Base-by-base conservation (phyloP, 2,113 vertebrate species). In the Panthera uncia region DNA sequence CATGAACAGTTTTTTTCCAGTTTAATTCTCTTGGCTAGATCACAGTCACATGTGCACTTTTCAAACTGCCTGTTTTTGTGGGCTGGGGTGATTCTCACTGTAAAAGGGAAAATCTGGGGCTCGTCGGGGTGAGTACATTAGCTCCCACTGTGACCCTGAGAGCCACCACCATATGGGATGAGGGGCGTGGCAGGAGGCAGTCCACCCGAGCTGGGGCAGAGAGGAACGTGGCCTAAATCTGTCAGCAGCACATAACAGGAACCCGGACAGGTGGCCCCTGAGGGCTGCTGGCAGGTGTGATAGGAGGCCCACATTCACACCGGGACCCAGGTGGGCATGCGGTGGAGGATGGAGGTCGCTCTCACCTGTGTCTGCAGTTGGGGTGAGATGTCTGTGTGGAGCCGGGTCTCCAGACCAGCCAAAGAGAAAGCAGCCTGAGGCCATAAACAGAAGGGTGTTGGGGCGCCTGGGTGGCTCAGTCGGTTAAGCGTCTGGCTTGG, bases 181-280 rank as follows among this genome's bases (percentile, higher is more conserved):
- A 29, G 38, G 1, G 10, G 5, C 1, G 13, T 7, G 55, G 13
- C 0, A 1, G 52, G 21, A 29, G 3, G 4, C 4, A 19, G 45
- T 4, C 4, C 19, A 23, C 45, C 23, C 3, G 14, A 89, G 18
- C 36, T 7, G 41, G 25, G 33, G 5, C 61, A 41, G 16, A 41
- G 19, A 87, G 55, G 4, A 65, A 9, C 0, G 0, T 5, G 5
- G 27, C 21, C 25, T 29, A 25, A 3, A 0, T 61, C 55, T 69
- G 10, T 73, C 3, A 33, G 63, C 36, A 45, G 48, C n/a, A 7
- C 18, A 13, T 0, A 0, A 10, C 12, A 29, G 63, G 29, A 36
- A 36, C 21, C 50, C 50, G 50, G 89, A 41, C 23, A 25, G 15
- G 9, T 9, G 38, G 61, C 50, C 25, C 29, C 0, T 0, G 48